Percentiles rank a stretch among this genome's conserved stretches.
Conservation (phyloP, 2,888 invertebrate species). For the Synergus gifuensis region DNA sequence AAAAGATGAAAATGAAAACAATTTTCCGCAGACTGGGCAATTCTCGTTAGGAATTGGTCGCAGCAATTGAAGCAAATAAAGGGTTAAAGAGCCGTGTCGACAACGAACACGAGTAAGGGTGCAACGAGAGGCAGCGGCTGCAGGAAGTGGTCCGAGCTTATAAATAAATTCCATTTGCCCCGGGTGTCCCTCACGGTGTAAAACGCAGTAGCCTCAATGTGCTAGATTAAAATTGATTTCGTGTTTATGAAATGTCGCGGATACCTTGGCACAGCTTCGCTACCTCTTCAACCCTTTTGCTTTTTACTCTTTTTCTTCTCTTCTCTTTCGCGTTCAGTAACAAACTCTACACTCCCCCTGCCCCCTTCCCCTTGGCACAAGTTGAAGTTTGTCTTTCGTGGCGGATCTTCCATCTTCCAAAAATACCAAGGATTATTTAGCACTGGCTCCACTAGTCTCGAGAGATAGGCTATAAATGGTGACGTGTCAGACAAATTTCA, state of each 20-base stretch:
- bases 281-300: constrained; percentile 42
- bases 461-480: constrained; percentile 9
- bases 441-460: constrained; percentile 45
- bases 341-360: constrained; percentile 39
- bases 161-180: constrained; percentile 67
- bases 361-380: constrained; percentile 21
- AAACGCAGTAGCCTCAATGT: constrained; percentile 27
- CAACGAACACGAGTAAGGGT: not conserved
- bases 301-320: constrained; percentile 29
- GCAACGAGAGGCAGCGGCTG: not conserved
- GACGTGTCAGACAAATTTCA: not conserved
- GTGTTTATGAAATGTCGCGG: constrained; percentile 71
- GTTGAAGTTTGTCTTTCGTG: constrained; percentile 39
- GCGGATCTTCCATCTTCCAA: constrained; percentile 63
- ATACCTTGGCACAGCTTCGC: constrained; percentile 62
- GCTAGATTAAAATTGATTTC: constrained; percentile 72
- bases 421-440: constrained; percentile 69
- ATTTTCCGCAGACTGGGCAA: not conserved
- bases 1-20: not conserved
- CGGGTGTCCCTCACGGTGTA: constrained; percentile 35
- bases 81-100: constrained; percentile 6
- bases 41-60: not conserved
- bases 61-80: not conserved
- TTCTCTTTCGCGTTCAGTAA: constrained; percentile 31
- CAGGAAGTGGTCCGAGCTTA: constrained; percentile 62